A percentile compares a stretch with the other conserved stretches of the same genome.
Conservation (phyloP, 1,140 invertebrate species). For the Colletes gigas region DNA sequence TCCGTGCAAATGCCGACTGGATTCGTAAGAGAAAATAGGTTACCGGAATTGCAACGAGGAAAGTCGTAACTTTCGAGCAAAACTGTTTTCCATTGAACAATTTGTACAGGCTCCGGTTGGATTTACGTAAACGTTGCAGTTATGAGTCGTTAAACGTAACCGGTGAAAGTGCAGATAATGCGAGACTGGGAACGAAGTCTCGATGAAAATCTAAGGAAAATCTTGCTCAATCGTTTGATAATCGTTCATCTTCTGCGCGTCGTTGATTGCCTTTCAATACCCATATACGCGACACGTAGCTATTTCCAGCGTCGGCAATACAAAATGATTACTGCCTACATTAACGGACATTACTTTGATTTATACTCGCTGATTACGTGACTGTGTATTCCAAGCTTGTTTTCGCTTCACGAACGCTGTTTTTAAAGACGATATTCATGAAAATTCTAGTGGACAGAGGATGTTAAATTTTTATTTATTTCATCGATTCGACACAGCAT, state of each 20-base stretch:
- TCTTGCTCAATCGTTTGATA: neutral
- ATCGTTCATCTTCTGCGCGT: neutral
- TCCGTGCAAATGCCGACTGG: too few relatives aligned
- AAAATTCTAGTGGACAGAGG: too few relatives aligned
- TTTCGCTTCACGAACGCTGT: neutral
- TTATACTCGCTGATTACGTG: neutral
- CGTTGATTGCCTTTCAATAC: too few relatives aligned
- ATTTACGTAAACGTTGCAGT: constrained; percentile 34
- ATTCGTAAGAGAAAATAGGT: neutral
- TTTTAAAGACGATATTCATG: too few relatives aligned
- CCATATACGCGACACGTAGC: neutral
- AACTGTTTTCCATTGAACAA: neutral
- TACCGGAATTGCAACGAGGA: neutral
- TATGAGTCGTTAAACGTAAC: neutral
- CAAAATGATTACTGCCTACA: neutral
- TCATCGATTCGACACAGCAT: too few relatives aligned
- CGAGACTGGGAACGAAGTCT: neutral
- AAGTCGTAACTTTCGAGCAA: neutral
- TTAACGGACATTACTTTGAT: neutral
- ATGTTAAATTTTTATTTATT: too few relatives aligned
- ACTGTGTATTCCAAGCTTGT: neutral
- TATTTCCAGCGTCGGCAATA: neutral
- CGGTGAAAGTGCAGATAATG: constrained; percentile 30
- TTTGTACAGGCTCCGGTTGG: neutral
- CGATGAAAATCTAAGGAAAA: neutral